A percentile compares a stretch with the other conserved stretches of the same genome.
These are phyloP conservation scores for Poicephalus gulielmi DNA, from an alignment of 2,113 vertebrate species.

Conservation along the genomic window DNA sequence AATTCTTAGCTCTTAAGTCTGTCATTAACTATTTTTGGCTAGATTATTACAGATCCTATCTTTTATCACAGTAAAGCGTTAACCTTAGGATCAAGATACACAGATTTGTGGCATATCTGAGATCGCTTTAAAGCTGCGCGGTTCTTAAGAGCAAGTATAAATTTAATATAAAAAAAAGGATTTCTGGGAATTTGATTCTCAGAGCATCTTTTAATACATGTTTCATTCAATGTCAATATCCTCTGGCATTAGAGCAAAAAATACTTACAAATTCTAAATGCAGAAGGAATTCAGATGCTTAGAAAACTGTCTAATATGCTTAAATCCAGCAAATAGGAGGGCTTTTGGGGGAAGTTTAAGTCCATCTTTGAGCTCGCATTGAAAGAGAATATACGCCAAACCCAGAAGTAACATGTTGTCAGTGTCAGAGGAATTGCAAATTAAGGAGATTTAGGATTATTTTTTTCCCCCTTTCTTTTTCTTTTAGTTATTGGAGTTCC, in stretches of 20 bases:
- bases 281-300: conserved; percentile 51
- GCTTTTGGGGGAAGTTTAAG: conserved; percentile 37
- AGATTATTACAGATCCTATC: conserved; percentile 72
- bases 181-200: conserved; percentile 67
- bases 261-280: conserved; percentile 54
- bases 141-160: conserved; percentile 69
- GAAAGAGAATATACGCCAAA: background rate
- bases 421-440: conserved; percentile 1
- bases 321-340: conserved; percentile 35
- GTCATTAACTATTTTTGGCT: conserved; percentile 78
- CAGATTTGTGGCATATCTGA: conserved; percentile 60
- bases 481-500: background rate
- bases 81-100: conserved; percentile 69
- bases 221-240: conserved; percentile 53
- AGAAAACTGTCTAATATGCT: conserved; percentile 51
- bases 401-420: background rate
- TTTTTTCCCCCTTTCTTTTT: background rate
- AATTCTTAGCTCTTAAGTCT: conserved; percentile 75
- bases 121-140: conserved; percentile 59
- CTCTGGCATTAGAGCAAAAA: conserved; percentile 45
- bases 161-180: conserved; percentile 67
- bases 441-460: conserved; percentile 29
- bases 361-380: background rate
- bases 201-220: conserved; percentile 51
- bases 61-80: conserved; percentile 67